Percentiles rank a stretch among this genome's conserved stretches.
Conservation (phyloP, 2,888 invertebrate species). For the Cryptus armator region DNA sequence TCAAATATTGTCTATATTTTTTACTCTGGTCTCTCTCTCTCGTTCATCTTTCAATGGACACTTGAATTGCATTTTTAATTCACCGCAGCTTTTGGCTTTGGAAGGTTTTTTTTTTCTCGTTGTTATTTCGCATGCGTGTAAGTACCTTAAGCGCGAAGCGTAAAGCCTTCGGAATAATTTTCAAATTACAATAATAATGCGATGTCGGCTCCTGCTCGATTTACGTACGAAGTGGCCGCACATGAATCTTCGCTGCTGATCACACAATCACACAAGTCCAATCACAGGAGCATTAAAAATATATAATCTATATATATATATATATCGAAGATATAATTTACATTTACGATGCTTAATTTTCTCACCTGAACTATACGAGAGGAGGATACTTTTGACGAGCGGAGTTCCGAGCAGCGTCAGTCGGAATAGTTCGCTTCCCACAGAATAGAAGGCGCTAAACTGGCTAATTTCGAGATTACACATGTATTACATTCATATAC, state of each 20-base stretch:
- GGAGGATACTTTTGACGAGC: not conserved
- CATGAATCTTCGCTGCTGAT: not conserved
- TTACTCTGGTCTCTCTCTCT: no score
- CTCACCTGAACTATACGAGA: constrained; percentile 37
- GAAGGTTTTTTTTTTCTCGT: no score
- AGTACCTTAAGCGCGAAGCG: constrained; percentile 22
- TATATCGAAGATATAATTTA: constrained; percentile 51
- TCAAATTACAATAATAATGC: constrained; percentile 38
- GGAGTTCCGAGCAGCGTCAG: not conserved
- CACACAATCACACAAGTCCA: constrained; percentile 6
- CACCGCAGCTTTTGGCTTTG: no score
- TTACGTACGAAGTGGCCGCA: no score
- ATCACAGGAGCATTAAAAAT: constrained; percentile 43
- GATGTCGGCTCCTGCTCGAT: constrained; percentile 47
- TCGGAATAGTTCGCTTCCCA: constrained; percentile 37
- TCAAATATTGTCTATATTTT: no score
- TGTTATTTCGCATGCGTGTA: constrained; percentile 1
- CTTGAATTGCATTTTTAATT: no score
- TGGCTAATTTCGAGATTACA: constrained; percentile 45
- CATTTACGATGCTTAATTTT: constrained; percentile 64
- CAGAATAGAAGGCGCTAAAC: constrained; percentile 46
- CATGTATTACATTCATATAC: no score
- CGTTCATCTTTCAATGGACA: no score
- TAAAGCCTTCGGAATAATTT: constrained; percentile 40
- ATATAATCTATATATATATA: constrained; percentile 41